Percentiles rank a stretch among this genome's conserved stretches.
Conservation (phyloP, 2,888 invertebrate genomes). For the Acleris holmiana region DNA sequence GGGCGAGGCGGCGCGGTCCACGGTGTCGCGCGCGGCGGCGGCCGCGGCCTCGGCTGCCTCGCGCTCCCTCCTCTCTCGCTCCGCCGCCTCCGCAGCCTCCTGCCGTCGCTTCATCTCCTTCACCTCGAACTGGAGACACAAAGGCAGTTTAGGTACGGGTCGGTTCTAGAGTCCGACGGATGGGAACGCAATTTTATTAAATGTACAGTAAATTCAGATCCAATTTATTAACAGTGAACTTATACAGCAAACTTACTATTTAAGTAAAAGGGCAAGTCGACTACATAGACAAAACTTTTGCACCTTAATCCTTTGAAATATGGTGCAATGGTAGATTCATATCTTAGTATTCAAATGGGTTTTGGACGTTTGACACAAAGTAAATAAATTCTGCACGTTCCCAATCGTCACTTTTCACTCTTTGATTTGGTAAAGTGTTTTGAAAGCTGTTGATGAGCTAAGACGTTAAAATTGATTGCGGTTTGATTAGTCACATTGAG, state of each 20-base stretch:
- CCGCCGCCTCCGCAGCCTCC: slow-evolving; percentile 93
- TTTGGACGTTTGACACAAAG: not conserved
- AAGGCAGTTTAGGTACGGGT: not conserved
- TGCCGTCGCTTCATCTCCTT: slow-evolving; percentile 96
- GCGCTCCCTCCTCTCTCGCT: slow-evolving; percentile 87
- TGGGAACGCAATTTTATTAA: too few species aligned
- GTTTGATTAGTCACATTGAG: slow-evolving; percentile 25
- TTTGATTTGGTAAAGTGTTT: not conserved
- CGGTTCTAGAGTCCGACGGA: too few species aligned
- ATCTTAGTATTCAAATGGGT: too few species aligned
- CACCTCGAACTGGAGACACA: slow-evolving; percentile 93
- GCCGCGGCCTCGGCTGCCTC: slow-evolving; percentile 76
- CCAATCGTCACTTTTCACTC: not conserved
- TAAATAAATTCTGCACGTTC: not conserved
- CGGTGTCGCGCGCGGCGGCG: slow-evolving; percentile 68
- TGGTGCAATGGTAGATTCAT: too few species aligned
- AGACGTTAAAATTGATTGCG: slow-evolving; percentile 17
- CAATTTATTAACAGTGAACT: too few species aligned
- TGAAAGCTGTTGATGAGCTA: not conserved
- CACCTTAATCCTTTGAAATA: too few species aligned
- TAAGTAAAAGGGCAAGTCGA: too few species aligned
- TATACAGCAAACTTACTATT: too few species aligned
- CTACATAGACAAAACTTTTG: too few species aligned
- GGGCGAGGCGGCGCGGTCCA: slow-evolving; percentile 69
- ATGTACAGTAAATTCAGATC: too few species aligned